A percentile compares a stretch with the other conserved stretches of the same genome.
Evolutionary conservation across 2,113 vertebrate species (phyloP).

Genomic region (Tonatia bakeri): DNA sequence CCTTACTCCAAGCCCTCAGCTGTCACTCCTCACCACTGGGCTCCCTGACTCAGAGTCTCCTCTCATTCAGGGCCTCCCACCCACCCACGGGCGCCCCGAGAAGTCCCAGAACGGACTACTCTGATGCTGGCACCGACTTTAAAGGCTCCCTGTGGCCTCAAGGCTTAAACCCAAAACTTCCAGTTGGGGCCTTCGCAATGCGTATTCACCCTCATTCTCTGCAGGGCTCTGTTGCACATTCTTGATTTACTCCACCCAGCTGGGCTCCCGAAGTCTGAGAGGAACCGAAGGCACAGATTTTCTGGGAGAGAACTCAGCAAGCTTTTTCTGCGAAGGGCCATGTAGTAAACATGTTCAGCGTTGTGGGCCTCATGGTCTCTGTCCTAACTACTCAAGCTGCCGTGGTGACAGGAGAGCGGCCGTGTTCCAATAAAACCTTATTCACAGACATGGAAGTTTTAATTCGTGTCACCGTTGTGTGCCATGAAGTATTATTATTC

Average conservation of each 20-base stretch:
- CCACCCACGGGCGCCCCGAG: not conserved
- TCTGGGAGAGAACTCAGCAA: not conserved
- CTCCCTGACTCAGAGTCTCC: not conserved
- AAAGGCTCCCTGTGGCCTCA: not conserved
- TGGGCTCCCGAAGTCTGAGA: not conserved
- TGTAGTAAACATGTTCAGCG: not conserved
- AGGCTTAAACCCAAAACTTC: not conserved
- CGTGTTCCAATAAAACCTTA: not conserved
- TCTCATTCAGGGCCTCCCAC: not conserved
- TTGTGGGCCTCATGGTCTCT: not conserved
- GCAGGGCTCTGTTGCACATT: not conserved
- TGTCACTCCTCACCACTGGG: not conserved
- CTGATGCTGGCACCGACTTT: not conserved
- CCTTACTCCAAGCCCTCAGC: not conserved
- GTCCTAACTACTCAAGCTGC: not conserved
- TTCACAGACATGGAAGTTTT: not conserved
- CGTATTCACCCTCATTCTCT: not conserved
- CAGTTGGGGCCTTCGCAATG: not conserved
- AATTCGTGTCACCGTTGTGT: not conserved
- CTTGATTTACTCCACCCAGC: not conserved
- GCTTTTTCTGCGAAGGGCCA: not conserved
- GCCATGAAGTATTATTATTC: not conserved
- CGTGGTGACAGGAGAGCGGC: not conserved
- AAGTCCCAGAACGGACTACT: not conserved
- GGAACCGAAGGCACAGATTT: not conserved